Evolutionary conservation across 2,113 vertebrate genomes (phyloP).

Genomic region (Brevimyrus niger): DNA sequence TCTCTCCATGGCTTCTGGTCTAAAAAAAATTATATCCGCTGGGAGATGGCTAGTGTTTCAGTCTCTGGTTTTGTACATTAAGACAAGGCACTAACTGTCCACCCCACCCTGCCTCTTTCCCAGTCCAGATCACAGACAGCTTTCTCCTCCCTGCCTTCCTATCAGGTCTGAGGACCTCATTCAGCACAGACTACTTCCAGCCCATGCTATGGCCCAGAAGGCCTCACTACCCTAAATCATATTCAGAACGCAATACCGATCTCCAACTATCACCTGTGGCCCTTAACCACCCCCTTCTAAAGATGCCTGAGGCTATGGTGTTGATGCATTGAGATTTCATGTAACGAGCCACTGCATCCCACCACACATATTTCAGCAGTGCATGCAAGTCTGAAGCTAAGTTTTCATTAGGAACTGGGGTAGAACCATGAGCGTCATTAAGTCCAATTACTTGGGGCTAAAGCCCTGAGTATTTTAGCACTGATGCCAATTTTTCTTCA

Average conservation of each 20-base stretch:
- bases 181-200: neutral
- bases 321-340: neutral
- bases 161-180: conserved; percentile 9
- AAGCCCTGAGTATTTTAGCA: too few relatives aligned
- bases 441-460: too few relatives aligned
- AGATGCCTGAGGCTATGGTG: neutral
- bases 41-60: conserved; percentile 19
- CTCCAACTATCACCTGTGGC: neutral
- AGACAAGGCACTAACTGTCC: conserved; percentile 5
- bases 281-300: neutral
- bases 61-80: neutral
- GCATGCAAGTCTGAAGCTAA: neutral
- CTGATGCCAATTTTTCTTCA: too few relatives aligned
- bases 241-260: neutral
- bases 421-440: neutral
- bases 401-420: neutral
- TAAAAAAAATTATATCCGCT: conserved; percentile 11
- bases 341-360: neutral
- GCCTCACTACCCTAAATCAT: neutral
- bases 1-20: conserved; percentile 11
- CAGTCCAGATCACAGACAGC: neutral
- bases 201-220: neutral
- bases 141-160: conserved; percentile 21
- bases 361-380: neutral
- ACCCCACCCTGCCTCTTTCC: neutral